Base-by-base conservation (phyloP, 2,888 invertebrate genomes). In the Formica aserva region DNA sequence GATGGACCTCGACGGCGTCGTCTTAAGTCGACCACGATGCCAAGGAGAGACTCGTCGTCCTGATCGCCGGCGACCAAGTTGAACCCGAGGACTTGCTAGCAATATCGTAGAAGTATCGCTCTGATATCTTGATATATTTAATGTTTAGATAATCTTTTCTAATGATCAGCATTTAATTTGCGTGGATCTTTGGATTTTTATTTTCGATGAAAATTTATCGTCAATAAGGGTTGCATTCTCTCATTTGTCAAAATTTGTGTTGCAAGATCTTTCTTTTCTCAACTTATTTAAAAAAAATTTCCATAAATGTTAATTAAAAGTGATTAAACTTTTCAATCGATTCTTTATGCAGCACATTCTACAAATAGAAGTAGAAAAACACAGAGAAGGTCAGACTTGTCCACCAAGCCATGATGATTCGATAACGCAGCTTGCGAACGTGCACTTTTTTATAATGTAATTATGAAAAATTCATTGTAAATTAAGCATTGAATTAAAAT, bases 21-120 rank as follows among this genome's bases (percentile, higher is more conserved):
- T 78, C 78, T 78, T 71, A 78, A 71, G 78, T 78, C 72, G 78
- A 71, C 78, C 72, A n/a, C 83, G 52, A 69, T 41, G 29, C 45
- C 69, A 13, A 62, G 38, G 48, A 48, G 48, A 41, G 62, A 45
- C 41, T 71, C 55, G 67, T 35, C 71, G 72, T 63, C 78, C 32
- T 69, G 60, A 48, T 62, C 29, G 29, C 38, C 15, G 78, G 57
- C 45, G 78, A 78, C 26, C 78, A 72, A 71, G 57, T 15, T 55
- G 57, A 15, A 57, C 35, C 41, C 32, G 18, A 18, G n/a, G 45
- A 15, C 1, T 22, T 18, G 45, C 45, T 72, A 71, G 71, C 22
- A 32, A 48, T 48, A 15, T 32, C 35, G n/a, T n/a, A 8, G 2
- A 57, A 55, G 60, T 71, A 22, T 35, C 11, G 26, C 3, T 26